Base-by-base conservation (phyloP, 1,140 invertebrate species). In the Papilio aristodemus region DNA sequence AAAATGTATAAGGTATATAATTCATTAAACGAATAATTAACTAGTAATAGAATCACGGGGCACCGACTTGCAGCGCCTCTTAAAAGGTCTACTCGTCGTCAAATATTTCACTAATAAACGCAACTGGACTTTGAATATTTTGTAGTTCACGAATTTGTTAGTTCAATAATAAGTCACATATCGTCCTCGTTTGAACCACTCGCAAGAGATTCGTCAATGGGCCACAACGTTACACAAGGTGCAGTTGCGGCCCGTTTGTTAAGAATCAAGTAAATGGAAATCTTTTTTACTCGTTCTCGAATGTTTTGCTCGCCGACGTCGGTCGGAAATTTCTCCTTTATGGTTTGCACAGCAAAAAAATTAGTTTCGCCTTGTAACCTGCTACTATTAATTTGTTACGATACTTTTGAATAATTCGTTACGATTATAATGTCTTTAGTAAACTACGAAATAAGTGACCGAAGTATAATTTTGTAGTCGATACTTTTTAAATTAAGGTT, bases 271-370 rank as follows among this genome's bases (percentile, higher is more conserved):
- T 17, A 50, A 50, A 50, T 11, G 46, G 46, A 22, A 50, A 4
- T 17, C 43, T 11, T 50, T 50, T 50, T 50, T 50, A 22, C 11
- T 50, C 27, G 19, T 1, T 11, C 14, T 19, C 14, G 14, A 19
- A 46, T 46, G 17, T 46, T 46, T 46, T 46, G 43, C 43, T 46
- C 43, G 43, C 17, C 43, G 43, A 6, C 10, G 46, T 50, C 46
- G 46, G 46, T 43, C 11, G 41, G 38, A 11, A 25, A 50, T 50
- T 22, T 50, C 46, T 50, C 19, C 46, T 17, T 10, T 50, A 50
- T 17, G n/a, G 17, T 50, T 22, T 50, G 46, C 22, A 11, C 17
- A 50, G 46, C 46, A 50, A 50, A 50, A n/a, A 50, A 50, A 50
- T 25, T 46, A 3, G 17, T 17, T 46, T 46, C 0, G 3, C 8